These are phyloP conservation scores for Piezodorus guildinii DNA, from an alignment of 1,140 invertebrate species.

Conservation along the genomic window DNA sequence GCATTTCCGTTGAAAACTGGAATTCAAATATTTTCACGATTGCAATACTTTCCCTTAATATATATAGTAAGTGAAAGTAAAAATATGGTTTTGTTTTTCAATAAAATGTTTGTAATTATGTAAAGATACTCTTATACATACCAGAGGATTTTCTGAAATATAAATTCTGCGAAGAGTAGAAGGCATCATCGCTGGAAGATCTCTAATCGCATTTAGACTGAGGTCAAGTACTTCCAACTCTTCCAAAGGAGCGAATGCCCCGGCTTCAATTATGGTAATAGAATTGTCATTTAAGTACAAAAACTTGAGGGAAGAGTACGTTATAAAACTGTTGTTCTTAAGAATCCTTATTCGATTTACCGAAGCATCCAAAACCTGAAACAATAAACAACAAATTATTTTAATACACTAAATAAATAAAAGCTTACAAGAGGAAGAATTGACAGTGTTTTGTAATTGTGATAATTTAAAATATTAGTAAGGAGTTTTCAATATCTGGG, in stretches of 20 bases:
- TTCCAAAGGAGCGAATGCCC: constrained; percentile 31
- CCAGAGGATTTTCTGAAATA: constrained; percentile 22
- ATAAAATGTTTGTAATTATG: too few relatives aligned
- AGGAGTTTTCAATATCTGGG: too few relatives aligned
- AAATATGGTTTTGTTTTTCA: too few relatives aligned
- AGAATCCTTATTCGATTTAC: constrained; percentile 34
- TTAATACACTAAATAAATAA: too few relatives aligned
- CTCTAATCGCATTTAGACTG: constrained; percentile 21
- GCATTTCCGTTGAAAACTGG: too few relatives aligned
- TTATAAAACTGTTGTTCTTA: constrained; percentile 31
- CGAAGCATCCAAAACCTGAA: constrained; percentile 34
- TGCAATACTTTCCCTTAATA: too few relatives aligned
- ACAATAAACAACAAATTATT: background rate
- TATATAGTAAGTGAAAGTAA: too few relatives aligned
- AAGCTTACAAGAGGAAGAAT: too few relatives aligned
- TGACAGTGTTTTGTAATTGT: too few relatives aligned
- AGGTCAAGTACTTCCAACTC: constrained; percentile 32
- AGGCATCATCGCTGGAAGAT: constrained; percentile 22
- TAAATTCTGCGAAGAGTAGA: constrained; percentile 22
- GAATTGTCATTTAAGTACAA: constrained; percentile 37
- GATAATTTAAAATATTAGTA: too few relatives aligned
- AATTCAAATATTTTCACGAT: too few relatives aligned
- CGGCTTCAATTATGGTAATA: constrained; percentile 32
- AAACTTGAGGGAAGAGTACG: constrained; percentile 32
- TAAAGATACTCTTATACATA: background rate